Evolutionary conservation across 2,888 invertebrate species (phyloP), one percentile per base, ranked within the genome.

Genomic region (Drosophila meridionalis): DNA sequence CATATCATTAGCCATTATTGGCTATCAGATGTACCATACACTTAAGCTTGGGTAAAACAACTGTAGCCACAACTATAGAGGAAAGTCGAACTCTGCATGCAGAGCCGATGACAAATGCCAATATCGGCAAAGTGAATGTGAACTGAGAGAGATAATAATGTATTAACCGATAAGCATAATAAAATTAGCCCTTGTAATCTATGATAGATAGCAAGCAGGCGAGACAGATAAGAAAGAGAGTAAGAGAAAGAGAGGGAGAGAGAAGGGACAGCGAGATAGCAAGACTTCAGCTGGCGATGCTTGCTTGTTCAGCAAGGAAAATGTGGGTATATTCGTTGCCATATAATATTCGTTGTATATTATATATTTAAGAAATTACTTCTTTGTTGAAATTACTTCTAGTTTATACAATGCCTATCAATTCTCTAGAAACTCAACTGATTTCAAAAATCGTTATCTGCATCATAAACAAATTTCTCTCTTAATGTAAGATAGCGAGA

Each of bases 391-490:
- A 7, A 47, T 12, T 28, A 26, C 45, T 45, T 5, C 8, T 11
- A 43, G 4, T 43, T 7, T 43, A 26, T 12, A 6, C 1, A 1
- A 11, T 28, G 6, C 1, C 12, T 5, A n/a, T 50, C n/a, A 9
- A 32, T 50, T n/a, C 2, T 32, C 32, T 50, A 14, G 14, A 14
- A 30, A 30, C 3, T 2, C 4, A n/a, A 32, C 8, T 30, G n/a
- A 32, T 5, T 50, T n/a, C 9, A 32, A n/a, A 32, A 14, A 14
- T 50, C 32, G 9, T 20, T 50, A 50, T 32, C 48, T 48, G 30
- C 9, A 48, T 48, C 48, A 32, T 48, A 48, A 45, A 30, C 2
- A 30, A 48, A n/a, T 48, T n/a, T 50, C 32, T 50, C 50, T n/a
- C n/a, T 9, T 2, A 32, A 50, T n/a, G 12, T 28, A 0, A 50